A percentile compares a stretch with the other conserved stretches of the same genome.
Conservation (phyloP, 2,888 invertebrate species). For the Ypsolopha scabrella region DNA sequence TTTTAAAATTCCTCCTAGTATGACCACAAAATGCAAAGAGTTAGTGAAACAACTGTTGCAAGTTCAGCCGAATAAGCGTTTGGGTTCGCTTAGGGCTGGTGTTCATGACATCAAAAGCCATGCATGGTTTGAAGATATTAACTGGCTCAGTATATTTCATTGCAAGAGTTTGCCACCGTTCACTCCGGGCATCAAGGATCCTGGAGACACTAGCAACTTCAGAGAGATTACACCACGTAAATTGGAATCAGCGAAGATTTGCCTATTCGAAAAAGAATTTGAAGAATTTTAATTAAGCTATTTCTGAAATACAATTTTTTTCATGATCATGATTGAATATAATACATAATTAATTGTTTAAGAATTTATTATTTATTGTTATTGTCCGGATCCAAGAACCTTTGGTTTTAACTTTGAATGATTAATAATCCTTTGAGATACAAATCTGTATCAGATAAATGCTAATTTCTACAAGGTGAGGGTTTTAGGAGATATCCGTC, state of each 20-base stretch:
- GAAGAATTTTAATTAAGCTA: conserved; percentile 68
- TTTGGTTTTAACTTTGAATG: too few relatives aligned
- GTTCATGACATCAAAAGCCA: conserved; percentile 91
- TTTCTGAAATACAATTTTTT: neutral
- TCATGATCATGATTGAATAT: too few relatives aligned
- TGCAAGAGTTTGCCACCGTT: conserved; percentile 76
- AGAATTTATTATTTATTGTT: too few relatives aligned
- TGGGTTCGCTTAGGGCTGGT: conserved; percentile 89
- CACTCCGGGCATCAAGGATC: conserved; percentile 58
- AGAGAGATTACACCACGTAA: conserved; percentile 67
- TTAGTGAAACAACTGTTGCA: conserved; percentile 83
- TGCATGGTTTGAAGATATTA: conserved; percentile 84
- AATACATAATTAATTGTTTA: too few relatives aligned
- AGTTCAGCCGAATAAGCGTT: conserved; percentile 66
- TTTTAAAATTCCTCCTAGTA: conserved; percentile 83
- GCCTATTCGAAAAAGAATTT: conserved; percentile 74
- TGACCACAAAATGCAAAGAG: conserved; percentile 83
- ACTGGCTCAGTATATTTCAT: conserved; percentile 86
- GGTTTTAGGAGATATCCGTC: too few relatives aligned
- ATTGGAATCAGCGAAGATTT: conserved; percentile 50
- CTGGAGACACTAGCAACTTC: conserved; percentile 77
- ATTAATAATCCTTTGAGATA: too few relatives aligned
- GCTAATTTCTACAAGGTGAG: too few relatives aligned
- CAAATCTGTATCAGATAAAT: too few relatives aligned
- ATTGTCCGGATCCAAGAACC: too few relatives aligned